Evolutionary conservation across 2,113 vertebrate genomes (phyloP).

Genomic region (Syrmaticus mikado): DNA sequence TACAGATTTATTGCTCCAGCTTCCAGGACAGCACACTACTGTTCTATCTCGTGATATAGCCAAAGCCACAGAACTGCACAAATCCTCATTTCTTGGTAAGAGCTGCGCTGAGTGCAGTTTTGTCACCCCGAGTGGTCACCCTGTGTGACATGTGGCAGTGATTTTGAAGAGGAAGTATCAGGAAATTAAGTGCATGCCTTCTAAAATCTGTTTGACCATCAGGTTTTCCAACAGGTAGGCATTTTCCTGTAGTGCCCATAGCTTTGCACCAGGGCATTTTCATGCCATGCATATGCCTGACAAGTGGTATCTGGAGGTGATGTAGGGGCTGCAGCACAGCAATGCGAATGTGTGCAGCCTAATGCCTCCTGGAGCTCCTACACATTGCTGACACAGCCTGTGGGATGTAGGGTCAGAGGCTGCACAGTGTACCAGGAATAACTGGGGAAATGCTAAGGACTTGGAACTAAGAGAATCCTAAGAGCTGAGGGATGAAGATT

Average conservation of each 20-base stretch:
- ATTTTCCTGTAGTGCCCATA: not conserved
- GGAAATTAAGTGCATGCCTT: not conserved
- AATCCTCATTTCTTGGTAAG: not conserved
- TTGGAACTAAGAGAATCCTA: not conserved
- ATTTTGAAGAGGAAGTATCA: not conserved
- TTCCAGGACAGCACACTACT: not conserved
- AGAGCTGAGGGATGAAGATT: not conserved
- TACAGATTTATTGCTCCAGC: not conserved
- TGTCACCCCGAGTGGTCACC: not conserved
- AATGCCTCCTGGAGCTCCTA: not conserved
- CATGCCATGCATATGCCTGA: not conserved
- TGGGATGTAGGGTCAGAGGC: not conserved
- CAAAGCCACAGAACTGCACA: not conserved
- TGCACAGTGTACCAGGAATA: not conserved
- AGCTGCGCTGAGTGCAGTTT: not conserved
- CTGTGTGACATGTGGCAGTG: rapidly evolving
- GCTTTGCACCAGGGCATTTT: not conserved
- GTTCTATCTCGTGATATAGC: too few species aligned
- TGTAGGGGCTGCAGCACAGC: not conserved
- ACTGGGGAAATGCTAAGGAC: not conserved
- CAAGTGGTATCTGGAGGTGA: not conserved
- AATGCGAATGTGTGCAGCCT: not conserved
- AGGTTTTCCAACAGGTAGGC: not conserved
- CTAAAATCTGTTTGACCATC: not conserved
- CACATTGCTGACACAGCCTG: not conserved